Percentiles rank a stretch among this genome's conserved stretches.
Conservation (phyloP, 2,113 vertebrate species). For the Gymnorhina tibicen region DNA sequence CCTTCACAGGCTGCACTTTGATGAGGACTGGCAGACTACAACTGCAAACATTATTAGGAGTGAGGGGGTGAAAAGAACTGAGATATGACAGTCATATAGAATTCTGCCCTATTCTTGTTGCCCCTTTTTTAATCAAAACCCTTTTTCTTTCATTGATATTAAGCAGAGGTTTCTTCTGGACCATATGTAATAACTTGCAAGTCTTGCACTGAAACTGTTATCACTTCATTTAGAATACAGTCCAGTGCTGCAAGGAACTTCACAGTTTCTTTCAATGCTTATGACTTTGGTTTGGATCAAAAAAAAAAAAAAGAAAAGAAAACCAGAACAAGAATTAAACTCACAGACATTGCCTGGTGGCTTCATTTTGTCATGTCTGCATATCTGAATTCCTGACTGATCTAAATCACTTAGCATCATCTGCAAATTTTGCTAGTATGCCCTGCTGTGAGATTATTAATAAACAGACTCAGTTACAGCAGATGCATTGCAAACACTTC, state of each 20-base stretch:
- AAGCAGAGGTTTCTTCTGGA: not conserved
- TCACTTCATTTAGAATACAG: not conserved
- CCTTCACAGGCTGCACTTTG: not conserved
- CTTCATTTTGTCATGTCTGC: not conserved
- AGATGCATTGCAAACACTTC: not conserved
- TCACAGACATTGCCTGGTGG: not conserved
- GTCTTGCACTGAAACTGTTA: not conserved
- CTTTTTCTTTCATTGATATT: not conserved
- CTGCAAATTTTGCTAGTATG: not conserved
- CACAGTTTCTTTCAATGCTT: not conserved
- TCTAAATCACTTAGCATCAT: not conserved
- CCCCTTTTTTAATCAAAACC: not conserved
- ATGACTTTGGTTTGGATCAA: not conserved
- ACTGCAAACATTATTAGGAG: not conserved
- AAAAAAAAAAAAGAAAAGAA: not conserved
- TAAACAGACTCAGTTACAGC: not conserved
- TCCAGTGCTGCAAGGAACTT: not conserved
- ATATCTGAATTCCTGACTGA: not conserved
- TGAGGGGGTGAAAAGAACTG: not conserved
- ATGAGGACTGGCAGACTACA: not conserved
- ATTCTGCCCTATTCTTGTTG: not conserved
- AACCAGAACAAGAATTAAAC: not conserved
- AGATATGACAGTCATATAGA: not conserved
- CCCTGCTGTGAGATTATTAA: not conserved
- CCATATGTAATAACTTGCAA: not conserved